A percentile compares a stretch with the other conserved stretches of the same genome.
These are phyloP conservation scores for Neodiprion virginianus DNA, from an alignment of 1,140 invertebrate genomes.

Conservation along the genomic window DNA sequence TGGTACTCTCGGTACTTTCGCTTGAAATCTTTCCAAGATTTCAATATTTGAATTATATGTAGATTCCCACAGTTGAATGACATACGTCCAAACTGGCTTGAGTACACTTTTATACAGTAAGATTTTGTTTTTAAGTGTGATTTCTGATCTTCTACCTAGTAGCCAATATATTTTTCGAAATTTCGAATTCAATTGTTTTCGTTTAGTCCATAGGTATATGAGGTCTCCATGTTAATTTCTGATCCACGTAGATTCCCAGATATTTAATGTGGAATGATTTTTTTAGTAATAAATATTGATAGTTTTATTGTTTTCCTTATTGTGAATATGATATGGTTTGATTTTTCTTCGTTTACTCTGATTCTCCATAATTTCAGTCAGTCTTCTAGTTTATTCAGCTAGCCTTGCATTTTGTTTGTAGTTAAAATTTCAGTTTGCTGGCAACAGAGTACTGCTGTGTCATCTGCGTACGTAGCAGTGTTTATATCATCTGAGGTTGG, in stretches of 20 bases:
- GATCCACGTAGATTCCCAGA: conserved; percentile 13
- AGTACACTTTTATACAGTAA: conserved; percentile 41
- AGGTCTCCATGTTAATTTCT: conserved; percentile 19
- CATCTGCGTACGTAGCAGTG: conserved; percentile 39
- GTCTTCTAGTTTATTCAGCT: not conserved
- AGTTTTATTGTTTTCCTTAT: conserved; percentile 11
- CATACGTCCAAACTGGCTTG: conserved; percentile 46
- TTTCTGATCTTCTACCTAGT: conserved; percentile 25
- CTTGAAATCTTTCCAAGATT: conserved; percentile 37
- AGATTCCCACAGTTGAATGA: conserved; percentile 42
- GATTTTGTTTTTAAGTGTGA: conserved; percentile 41
- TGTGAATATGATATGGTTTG: conserved; percentile 24
- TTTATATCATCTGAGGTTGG: conserved; percentile 25
- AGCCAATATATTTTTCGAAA: conserved; percentile 37
- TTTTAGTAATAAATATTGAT: not conserved
- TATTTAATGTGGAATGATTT: conserved; percentile 18
- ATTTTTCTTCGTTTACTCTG: conserved; percentile 23
- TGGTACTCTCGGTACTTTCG: conserved; percentile 33
- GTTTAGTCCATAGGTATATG: conserved; percentile 25
- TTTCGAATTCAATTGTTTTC: conserved; percentile 32
- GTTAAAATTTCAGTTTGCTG: conserved; percentile 25
- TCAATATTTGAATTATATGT: conserved; percentile 38
- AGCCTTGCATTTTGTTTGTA: conserved; percentile 19
- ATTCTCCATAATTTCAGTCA: conserved; percentile 20
- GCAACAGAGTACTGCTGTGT: conserved; percentile 32